Base-by-base conservation (phyloP, 2,113 vertebrate genomes). In the Dunckerocampus dactyliophorus region DNA sequence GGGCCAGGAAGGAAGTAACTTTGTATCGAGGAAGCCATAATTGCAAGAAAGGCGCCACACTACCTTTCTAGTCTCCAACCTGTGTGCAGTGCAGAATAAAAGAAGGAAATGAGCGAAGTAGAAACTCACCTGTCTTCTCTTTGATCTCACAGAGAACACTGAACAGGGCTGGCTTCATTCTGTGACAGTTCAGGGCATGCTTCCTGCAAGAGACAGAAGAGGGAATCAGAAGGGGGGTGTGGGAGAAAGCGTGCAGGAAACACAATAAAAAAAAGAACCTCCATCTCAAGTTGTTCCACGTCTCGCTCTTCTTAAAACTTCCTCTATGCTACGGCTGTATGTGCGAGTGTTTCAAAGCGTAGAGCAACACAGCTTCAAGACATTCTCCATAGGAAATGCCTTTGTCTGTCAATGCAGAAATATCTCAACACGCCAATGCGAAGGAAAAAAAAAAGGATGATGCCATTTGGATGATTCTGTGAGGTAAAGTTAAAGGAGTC, bases 111-210 rank as follows among this genome's bases (percentile, higher is more conserved):
- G 49, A 80, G 69, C 31, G 56, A 77, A 84, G 84, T 65, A 63
- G 63, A 77, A 84, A 71, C 92, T 78, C 75, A 95, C 94, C 94
- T 79, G 94, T 94, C 84, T 93, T 96, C 78, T 94, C 93, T 88
- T 95, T 95, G 89, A 95, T 94, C 89, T 98, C 95, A 49, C 95
- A 94, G 63, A 97, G 92, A 77, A 95, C 94, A 1, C 93, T 93
- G 92, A 95, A 95, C 75, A 98, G 92, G 65, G 93, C 94, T 3
- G 95, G 91, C 76, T 96, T 95, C 94, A 95, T 95, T 80, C 92
- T 87, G 88, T 95, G 95, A 85, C 94, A 95, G 83, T 95, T 94
- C 88, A 96, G 86, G 69, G 94, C 91, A 31, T 93, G 93, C 86
- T 95, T 96, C 85, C 94, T 95, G 87, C 54, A 77, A 75, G 69